Evolutionary conservation across 2,888 invertebrate genomes (phyloP), one percentile per base, ranked within the genome.

Genomic region (Amiota communis): DNA sequence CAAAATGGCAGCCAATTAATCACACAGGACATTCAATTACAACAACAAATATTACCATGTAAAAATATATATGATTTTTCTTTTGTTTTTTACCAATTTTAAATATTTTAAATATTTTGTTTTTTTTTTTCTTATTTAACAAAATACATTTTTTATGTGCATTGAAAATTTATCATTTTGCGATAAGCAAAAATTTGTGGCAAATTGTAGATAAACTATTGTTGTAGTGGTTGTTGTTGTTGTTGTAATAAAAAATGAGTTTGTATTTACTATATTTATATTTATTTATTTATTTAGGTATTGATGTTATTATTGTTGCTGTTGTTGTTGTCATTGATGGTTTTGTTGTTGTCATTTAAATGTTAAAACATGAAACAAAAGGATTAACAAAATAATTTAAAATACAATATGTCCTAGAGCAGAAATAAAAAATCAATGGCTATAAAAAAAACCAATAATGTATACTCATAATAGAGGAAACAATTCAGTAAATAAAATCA

Each of bases 1-100:
- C 80, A 84, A 63, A 72, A 73, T 77, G 85, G 83, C 80, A 81
- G 81, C 81, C 84, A 85, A 84, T 85, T 84, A 85, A 84, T 85
- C 83, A 84, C 81, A 80, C 79, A 77, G 80, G 81, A 85, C 85
- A 81, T 84, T 85, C 84, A 84, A 84, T 84, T 84, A 83, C 83
- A 84, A 80, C 76, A 36, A 78, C 77, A 84, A 84, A 36, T 36
- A 36, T 6, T 36, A 6, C 72, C 64, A 70, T 70, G 47, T 70
- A 51, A 73, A 65, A 76, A 67, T 71, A 74, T 69, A 72, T 74
- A 79, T 78, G 2, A 6, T 36, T 36, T 36, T 36, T 36, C 23
- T 3, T 3, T 3, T 23, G 1, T 23, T 36, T 6, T 36, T 59
- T 17, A 20, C 59, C 15, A 59, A 12, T 23, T 46, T n/a, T 64